Base-by-base conservation (phyloP, 1,140 invertebrate genomes). In the Ganaspis sp. region DNA sequence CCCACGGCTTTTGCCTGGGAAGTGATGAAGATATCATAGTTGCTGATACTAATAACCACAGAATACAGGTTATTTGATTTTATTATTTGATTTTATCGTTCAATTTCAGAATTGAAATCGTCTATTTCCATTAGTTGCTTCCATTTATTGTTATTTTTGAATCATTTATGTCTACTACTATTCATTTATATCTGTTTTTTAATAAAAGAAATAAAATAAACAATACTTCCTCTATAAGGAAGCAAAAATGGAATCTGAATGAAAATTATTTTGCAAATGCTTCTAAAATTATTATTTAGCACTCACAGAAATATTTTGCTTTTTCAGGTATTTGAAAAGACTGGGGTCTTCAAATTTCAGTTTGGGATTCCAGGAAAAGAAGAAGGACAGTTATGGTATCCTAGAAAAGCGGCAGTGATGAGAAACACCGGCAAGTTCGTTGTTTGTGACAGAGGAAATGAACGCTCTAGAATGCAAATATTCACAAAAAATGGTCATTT, bases 371-470 rank as follows among this genome's bases (percentile, higher is more conserved):
- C 96, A 75, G 97, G 97, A 72, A 97, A 97, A 86, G 98, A 99
- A 81, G 98, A 99, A 87, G 98, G 98, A 1, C 97, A 99, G 85
- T 91, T 99, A 64, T 99, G 97, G 97, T 99, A 98, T 92, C 98
- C 98, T 2, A 93, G 98, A 38, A 99, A 99, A 92, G 97, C 99
- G 19, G 97, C 97, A 1, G 96, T 98, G 1, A 97, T 98, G 92
- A 93, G 96, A 42, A 94, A 94, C 38, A 95, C 94, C 53, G 96
- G 96, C 6, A 97, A 97, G 89, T 98, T 98, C 90, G 97, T 99
- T 49, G 96, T 99, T 1, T 99, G 98, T 90, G 98, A 99, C 90
- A 94, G 98, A 79, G 98, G 98, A 37, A 98, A 97, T 86, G 98
- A 99, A 87, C 93, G 98, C 71, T 98, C 97, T 0, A 94, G 98